These are phyloP conservation scores for Manis javanica DNA, from an alignment of 2,797 vertebrate genomes.

Conservation along the genomic window DNA sequence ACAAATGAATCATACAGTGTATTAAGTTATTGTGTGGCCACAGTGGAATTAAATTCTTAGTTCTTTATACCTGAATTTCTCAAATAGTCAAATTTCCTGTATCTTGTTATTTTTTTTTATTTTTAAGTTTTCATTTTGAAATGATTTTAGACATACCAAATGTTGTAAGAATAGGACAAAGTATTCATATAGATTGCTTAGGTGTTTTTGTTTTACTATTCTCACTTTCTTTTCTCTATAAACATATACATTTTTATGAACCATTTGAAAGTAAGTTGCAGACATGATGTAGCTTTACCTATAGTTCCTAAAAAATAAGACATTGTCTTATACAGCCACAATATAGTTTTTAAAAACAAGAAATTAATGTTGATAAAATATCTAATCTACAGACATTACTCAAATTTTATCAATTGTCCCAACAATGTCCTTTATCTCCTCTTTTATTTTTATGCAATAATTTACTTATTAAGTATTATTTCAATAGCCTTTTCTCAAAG, in stretches of 20 bases:
- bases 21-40: not conserved
- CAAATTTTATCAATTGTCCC: not conserved
- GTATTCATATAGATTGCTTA: not conserved
- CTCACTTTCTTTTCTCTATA: not conserved
- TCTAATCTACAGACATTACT: not conserved
- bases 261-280: not conserved
- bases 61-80: not conserved
- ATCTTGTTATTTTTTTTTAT: not conserved
- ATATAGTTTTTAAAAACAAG: not conserved
- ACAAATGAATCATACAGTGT: not conserved
- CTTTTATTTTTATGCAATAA: not conserved
- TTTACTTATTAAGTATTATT: constrained; percentile 10
- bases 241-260: not conserved
- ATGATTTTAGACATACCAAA: not conserved
- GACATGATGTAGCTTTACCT: not conserved
- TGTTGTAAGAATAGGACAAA: not conserved
- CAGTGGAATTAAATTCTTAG: not conserved
- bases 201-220: not conserved
- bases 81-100: not conserved
- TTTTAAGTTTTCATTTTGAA: not conserved
- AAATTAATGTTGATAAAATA: not conserved
- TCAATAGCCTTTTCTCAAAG: not conserved
- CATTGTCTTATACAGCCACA: not conserved
- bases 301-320: not conserved
- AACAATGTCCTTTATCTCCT: not conserved